These are phyloP conservation scores for Octodon degus DNA, from an alignment of 2,113 vertebrate species.

Conservation along the genomic window DNA sequence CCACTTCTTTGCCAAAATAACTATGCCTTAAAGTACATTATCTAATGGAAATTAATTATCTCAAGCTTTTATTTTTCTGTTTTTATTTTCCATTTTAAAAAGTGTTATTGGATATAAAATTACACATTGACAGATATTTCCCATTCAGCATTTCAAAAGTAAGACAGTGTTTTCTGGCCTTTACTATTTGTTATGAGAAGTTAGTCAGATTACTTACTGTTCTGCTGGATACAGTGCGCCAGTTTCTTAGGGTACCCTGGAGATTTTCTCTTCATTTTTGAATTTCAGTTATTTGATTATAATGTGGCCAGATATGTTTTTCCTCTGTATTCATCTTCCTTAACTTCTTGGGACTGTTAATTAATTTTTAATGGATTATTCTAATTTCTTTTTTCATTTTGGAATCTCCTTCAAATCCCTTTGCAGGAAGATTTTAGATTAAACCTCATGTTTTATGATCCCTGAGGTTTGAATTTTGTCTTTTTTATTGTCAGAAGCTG, in stretches of 20 bases:
- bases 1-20: too few species aligned
- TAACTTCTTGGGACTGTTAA: not conserved
- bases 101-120: not conserved
- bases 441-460: not conserved
- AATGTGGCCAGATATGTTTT: not conserved
- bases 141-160: not conserved
- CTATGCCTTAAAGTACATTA: not conserved
- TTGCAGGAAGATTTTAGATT: not conserved
- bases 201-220: not conserved
- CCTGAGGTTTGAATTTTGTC: slow-evolving; percentile 8
- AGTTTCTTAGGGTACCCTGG: slow-evolving; percentile 5
- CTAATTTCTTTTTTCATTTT: not conserved
- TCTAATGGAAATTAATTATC: not conserved
- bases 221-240: not conserved
- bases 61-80: not conserved
- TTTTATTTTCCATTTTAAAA: not conserved
- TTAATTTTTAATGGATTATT: not conserved
- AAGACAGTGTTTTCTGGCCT: not conserved
- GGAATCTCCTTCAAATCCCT: not conserved
- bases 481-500: not conserved
- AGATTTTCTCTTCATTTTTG: slow-evolving; percentile 17
- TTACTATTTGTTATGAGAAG: not conserved
- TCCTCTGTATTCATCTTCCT: not conserved
- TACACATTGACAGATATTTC: not conserved
- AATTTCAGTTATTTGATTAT: not conserved